These are phyloP conservation scores for Drosophila mimica DNA, from an alignment of 2,888 invertebrate genomes.

Conservation along the genomic window DNA sequence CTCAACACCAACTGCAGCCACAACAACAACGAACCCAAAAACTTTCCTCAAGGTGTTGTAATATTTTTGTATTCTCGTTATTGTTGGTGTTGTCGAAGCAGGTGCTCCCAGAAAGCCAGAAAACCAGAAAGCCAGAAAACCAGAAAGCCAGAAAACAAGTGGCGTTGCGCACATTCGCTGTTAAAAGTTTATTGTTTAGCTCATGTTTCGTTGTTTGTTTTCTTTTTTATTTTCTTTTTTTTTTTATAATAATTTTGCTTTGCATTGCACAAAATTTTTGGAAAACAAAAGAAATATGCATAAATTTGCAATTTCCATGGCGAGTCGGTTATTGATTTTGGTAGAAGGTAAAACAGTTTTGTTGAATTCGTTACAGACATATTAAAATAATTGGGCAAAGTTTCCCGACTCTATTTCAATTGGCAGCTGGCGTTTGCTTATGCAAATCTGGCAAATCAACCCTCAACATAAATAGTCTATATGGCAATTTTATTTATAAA, in stretches of 20 bases:
- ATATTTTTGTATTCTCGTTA: slow-evolving; percentile 27
- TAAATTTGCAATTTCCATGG: slow-evolving; percentile 28
- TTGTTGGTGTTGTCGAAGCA: slow-evolving; percentile 49
- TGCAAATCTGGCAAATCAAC: slow-evolving; percentile 6
- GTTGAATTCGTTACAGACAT: neutral
- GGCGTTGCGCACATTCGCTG: slow-evolving; percentile 47
- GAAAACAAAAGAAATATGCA: slow-evolving; percentile 33
- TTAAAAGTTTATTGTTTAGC: slow-evolving; percentile 68
- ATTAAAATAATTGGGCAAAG: slow-evolving; percentile 19
- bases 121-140: slow-evolving; percentile 49
- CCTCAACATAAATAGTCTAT: neutral
- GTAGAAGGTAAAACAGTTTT: slow-evolving; percentile 23
- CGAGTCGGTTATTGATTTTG: slow-evolving; percentile 40
- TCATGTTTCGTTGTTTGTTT: slow-evolving; percentile 24
- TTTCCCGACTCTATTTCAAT: slow-evolving; percentile 4
- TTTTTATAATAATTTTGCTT: slow-evolving; percentile 50
- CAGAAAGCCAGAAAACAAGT: slow-evolving; percentile 48
- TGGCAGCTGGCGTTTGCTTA: slow-evolving; percentile 22
- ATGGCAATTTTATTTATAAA: neutral
- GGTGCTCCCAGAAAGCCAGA: slow-evolving; percentile 52
- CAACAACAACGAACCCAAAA: slow-evolving; percentile 34
- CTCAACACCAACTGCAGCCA: slow-evolving; percentile 42
- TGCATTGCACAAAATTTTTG: slow-evolving; percentile 20
- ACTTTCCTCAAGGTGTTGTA: slow-evolving; percentile 62
- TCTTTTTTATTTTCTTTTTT: slow-evolving; percentile 11